phyloP scores from a whole-genome alignment of 2,797 vertebrate species.

The Odontamblyopus lacepedii region DNA sequence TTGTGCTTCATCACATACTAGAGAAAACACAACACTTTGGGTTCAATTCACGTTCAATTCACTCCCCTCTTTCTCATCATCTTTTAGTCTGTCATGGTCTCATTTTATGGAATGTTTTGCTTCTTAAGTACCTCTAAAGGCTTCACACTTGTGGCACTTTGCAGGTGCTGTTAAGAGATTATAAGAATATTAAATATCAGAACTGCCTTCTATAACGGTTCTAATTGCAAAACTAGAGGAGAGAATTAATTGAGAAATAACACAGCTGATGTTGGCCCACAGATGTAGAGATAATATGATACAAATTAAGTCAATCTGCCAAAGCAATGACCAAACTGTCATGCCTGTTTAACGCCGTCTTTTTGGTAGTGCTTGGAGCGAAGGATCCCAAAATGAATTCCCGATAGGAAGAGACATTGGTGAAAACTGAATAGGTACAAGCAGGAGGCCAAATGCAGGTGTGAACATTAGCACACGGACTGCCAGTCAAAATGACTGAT shows the following conservation, averaged over 20 bases:
- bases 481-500: constrained; percentile 81
- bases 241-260: background rate
- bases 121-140: no score
- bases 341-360: constrained; percentile 41
- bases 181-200: no score
- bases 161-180: no score
- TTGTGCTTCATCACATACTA: constrained; percentile 5
- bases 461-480: constrained; percentile 72
- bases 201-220: no score
- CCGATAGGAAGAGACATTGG: constrained; percentile 68
- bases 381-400: constrained; percentile 67
- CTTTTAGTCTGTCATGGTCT: background rate
- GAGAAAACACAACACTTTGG: no score
- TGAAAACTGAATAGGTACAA: constrained; percentile 38
- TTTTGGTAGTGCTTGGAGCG: constrained; percentile 40
- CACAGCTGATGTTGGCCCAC: constrained; percentile 31
- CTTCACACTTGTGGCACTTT: no score
- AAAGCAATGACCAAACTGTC: constrained; percentile 36
- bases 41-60: background rate
- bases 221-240: no score
- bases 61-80: background rate
- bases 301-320: constrained; percentile 29
- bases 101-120: no score
- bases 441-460: constrained; percentile 55
- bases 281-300: constrained; percentile 35